Evolutionary conservation across 2,888 invertebrate genomes (phyloP).

Genomic region (Acanthosepion esculentum): DNA sequence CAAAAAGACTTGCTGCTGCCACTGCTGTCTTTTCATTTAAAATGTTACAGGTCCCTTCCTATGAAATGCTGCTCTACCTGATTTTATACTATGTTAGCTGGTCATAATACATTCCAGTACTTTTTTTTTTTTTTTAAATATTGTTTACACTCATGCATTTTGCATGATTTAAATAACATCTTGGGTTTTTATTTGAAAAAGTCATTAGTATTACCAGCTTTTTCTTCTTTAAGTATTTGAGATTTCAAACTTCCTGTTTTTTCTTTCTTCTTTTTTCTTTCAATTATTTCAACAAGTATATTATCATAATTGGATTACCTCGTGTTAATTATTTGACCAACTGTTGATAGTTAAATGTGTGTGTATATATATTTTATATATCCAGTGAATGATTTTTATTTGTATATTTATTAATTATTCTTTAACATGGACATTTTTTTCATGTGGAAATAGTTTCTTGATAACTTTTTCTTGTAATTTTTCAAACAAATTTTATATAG

Average conservation of each 20-base stretch:
- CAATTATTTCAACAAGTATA: neutral
- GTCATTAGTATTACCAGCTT: neutral
- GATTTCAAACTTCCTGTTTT: neutral
- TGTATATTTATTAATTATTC: neutral
- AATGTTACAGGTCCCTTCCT: constrained; percentile 15
- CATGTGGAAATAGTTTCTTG: neutral
- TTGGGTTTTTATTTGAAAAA: neutral
- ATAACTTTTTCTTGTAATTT: neutral
- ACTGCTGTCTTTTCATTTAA: neutral
- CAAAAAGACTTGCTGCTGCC: constrained; percentile 9
- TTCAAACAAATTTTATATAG: neutral
- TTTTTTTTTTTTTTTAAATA: neutral
- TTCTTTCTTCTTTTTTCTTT: neutral
- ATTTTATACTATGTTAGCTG: neutral
- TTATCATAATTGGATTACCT: constrained; percentile 2
- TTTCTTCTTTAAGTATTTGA: neutral
- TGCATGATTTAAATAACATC: neutral
- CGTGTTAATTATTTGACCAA: neutral
- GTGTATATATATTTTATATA: no score
- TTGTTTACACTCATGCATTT: neutral
- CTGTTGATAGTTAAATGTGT: no score
- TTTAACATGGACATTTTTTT: neutral
- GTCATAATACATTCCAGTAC: constrained; percentile 16
- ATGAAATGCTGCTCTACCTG: neutral
- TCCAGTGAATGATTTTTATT: no score